Base-by-base conservation (phyloP, 2,888 invertebrate genomes). In the Drosophila barbarae region DNA sequence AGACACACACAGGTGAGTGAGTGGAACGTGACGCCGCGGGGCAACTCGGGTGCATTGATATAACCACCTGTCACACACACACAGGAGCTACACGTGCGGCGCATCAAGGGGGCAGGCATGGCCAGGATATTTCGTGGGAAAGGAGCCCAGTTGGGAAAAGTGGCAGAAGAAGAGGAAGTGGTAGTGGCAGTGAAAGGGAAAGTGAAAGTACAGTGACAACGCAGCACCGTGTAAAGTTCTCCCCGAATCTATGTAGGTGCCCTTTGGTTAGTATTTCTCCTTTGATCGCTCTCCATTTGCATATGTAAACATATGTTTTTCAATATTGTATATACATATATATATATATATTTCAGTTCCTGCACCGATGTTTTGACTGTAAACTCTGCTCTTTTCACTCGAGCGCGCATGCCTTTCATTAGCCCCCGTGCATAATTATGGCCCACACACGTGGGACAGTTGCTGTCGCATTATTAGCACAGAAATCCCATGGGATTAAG, bases 11-110 rank as follows among this genome's bases (percentile, higher is more conserved):
- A 77, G 66, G 72, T 71, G 67, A 47, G 32, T 21, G 32, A 47
- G 32, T 49, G 34, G 34, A 53, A 53, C 32, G 55, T 46, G 39
- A 46, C 38, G 38, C 50, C 57, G 41, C 26, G 44, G 34, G 61
- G 46, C 32, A 12, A 13, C 55, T 75, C 41, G 61, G 55, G 26
- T 73, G 70, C 80, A 82, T 74, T 63, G 83, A 76, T 74, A 79
- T 76, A 80, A 79, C 80, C 84, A 84, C 84, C 84, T 78, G 84
- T 78, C 77, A 84, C 28, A 67, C 60, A 79, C 50, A 77, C 66
- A 61, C 42, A 35, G n/a, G 44, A 12, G 38, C 28, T 50, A 44
- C 63, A 52, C 59, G 59, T 44, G 52, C 38, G 39, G 13, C 28
- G 46, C 18, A 21, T 35, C 38, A 13, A 38, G 44, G 30, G 32